These are phyloP conservation scores for Mellivora capensis DNA, from an alignment of 2,113 vertebrate species.

Conservation along the genomic window DNA sequence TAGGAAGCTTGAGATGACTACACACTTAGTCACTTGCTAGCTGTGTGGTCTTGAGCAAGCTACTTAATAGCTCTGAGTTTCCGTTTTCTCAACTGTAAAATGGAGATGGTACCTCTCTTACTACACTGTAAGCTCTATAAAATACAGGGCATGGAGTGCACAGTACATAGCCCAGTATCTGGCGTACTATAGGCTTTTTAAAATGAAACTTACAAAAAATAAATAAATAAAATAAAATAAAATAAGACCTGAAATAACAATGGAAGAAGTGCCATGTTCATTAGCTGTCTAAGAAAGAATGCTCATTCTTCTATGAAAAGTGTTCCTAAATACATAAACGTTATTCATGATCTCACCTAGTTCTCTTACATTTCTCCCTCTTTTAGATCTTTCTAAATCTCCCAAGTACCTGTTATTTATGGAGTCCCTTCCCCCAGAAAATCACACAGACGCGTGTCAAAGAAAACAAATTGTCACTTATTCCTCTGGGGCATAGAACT, in stretches of 20 bases:
- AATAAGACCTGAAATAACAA: background rate
- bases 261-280: background rate
- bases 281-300: background rate
- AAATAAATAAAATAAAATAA: background rate
- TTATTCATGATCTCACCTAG: background rate
- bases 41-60: background rate
- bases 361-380: background rate
- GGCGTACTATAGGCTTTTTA: background rate
- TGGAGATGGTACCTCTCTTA: background rate
- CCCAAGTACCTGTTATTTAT: background rate
- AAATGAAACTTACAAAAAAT: background rate
- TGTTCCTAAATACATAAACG: background rate
- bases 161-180: background rate
- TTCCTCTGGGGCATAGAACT: background rate
- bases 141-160: background rate
- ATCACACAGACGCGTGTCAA: background rate
- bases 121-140: background rate
- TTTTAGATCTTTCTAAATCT: background rate
- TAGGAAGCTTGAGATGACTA: background rate
- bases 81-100: background rate
- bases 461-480: background rate
- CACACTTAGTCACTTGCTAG: background rate
- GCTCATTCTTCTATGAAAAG: background rate
- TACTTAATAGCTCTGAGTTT: background rate
- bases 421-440: background rate